Evolutionary conservation across 2,888 invertebrate species (phyloP), one percentile per base, ranked within the genome.

Genomic region (Nomada ruficornis): DNA sequence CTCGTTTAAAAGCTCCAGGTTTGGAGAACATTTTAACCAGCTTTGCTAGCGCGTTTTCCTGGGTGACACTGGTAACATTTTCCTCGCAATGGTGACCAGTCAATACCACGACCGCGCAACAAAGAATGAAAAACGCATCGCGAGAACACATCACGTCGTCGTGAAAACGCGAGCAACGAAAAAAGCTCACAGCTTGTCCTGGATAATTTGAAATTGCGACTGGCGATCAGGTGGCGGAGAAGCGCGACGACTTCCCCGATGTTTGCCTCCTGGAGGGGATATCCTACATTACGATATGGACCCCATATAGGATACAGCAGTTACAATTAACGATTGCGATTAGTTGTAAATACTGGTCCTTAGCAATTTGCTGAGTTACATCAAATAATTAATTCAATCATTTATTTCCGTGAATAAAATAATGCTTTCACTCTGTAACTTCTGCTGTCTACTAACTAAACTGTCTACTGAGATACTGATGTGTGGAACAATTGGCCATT

Each of bases 1-100:
- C 94, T 90, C 91, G 92, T 77, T 92, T 93, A 78, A 94, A 94
- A 44, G 94, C 94, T 36, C 94, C 94, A 13, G 94, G 94, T 77
- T 93, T 92, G 26, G 94, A 93, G 71, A 94, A 93, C 80, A 93
- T 88, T 83, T 91, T 92, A 59, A 94, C 94, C 71, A 94, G 86
- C 86, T 94, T 94, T 36, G 93, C 92, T 29, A 94, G 90, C 2
- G 92, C 90, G 47, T 89, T 92, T 72, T 93, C 85, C 73, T 88
- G 88, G n/a, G 80, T 76, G 63, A 77, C 71, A 10, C 52, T 64
- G 26, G 85, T 88, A 57, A 75, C 71, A 68, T 91, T 91, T 75
- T 86, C 80, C 67, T 82, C 77, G 72, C 84, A 88, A 47, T 70
- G 70, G 57, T 67, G 59, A 5, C 57, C 71, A 44, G 42, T 20